Percentiles rank a stretch among this genome's conserved stretches.
These are phyloP conservation scores for Orchesella cincta DNA, from an alignment of 1,140 invertebrate species.

Conservation along the genomic window DNA sequence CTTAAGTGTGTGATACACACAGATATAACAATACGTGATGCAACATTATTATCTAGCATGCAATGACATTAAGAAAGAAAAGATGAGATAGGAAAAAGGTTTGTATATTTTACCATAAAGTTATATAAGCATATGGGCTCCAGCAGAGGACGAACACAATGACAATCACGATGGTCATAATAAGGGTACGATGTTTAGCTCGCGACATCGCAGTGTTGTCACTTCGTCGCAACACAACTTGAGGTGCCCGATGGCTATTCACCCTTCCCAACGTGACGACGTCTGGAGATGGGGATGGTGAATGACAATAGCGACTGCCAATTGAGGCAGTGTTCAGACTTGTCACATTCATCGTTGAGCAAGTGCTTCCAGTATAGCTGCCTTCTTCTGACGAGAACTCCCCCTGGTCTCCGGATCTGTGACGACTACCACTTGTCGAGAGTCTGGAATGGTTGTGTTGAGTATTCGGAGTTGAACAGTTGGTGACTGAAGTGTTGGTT, in stretches of 20 bases:
- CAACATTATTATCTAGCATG: too few relatives aligned
- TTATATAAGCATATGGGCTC: conserved; percentile 76
- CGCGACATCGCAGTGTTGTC: conserved; percentile 67
- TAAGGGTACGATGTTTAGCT: conserved; percentile 70
- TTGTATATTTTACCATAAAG: conserved; percentile 63
- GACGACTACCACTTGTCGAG: background rate
- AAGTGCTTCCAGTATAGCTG: conserved; percentile 3
- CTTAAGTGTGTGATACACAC: too few relatives aligned
- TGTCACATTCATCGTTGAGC: conserved; percentile 16
- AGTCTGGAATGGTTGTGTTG: background rate
- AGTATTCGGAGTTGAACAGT: too few relatives aligned
- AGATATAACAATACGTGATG: too few relatives aligned
- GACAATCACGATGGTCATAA: conserved; percentile 81
- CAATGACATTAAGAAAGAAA: too few relatives aligned
- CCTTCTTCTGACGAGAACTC: conserved; percentile 13
- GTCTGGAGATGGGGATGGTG: background rate
- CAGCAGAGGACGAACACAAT: conserved; percentile 76
- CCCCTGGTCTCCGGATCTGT: background rate
- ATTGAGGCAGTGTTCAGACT: background rate
- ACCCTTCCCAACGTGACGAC: background rate
- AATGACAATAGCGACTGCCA: background rate
- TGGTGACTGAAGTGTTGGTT: too few relatives aligned
- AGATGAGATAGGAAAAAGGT: too few relatives aligned
- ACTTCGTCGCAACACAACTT: conserved; percentile 63
- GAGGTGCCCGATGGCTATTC: conserved; percentile 7